Evolutionary conservation across 2,797 vertebrate genomes (phyloP).

Genomic region (Vespertilio murinus): DNA sequence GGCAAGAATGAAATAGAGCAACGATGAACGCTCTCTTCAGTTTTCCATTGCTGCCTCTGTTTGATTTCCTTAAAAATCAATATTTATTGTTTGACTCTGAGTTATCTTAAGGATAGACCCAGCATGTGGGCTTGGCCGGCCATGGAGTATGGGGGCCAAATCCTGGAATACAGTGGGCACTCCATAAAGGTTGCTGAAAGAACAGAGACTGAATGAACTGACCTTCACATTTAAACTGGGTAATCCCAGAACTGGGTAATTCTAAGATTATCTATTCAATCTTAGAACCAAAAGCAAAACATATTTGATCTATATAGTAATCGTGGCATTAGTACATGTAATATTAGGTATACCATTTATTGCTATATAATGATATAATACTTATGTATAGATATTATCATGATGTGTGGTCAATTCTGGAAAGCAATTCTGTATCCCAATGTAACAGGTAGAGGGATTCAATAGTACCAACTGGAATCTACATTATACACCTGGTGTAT

Average conservation of each 20-base stretch:
- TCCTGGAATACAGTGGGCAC: not conserved
- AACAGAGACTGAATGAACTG: not conserved
- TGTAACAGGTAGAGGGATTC: not conserved
- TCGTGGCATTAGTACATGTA: not conserved
- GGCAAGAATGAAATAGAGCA: not conserved
- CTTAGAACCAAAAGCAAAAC: not conserved
- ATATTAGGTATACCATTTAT: not conserved
- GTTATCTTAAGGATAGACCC: not conserved
- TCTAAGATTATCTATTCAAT: no score
- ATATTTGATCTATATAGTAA: not conserved
- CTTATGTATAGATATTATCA: not conserved
- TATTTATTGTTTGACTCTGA: not conserved
- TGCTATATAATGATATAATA: not conserved
- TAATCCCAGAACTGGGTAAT: not conserved
- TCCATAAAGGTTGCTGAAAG: not conserved
- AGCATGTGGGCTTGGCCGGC: not conserved
- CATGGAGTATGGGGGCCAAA: not conserved
- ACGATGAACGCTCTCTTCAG: not conserved
- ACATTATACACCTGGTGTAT: rapidly evolving
- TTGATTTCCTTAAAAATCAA: conserved; percentile 52
- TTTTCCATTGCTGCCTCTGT: not conserved
- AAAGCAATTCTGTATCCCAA: not conserved
- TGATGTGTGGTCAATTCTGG: not conserved
- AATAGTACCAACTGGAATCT: not conserved
- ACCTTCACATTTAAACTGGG: not conserved